Conservation (phyloP, 2,888 invertebrate species). For the Seira ritae region DNA sequence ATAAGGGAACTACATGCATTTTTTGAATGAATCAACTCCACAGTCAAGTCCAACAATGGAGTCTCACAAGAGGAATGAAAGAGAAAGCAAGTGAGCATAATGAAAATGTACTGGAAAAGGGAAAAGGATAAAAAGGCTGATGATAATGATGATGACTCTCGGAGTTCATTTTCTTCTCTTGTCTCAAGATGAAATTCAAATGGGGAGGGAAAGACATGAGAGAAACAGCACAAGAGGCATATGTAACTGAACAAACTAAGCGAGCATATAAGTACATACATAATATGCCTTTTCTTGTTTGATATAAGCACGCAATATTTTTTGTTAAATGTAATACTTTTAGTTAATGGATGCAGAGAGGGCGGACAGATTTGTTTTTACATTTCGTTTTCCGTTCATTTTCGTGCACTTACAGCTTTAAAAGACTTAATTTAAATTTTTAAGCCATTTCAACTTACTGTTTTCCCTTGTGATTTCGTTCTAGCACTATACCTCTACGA, state of each 20-base stretch:
- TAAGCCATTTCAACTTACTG: too few relatives aligned
- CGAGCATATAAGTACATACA: too few relatives aligned
- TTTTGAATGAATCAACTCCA: conserved; percentile 5
- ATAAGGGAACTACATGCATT: not conserved
- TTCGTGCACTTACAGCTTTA: too few relatives aligned
- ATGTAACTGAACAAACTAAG: too few relatives aligned
- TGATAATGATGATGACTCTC: conserved; percentile 4
- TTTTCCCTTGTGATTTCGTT: too few relatives aligned
- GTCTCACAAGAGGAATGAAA: conserved; percentile 25
- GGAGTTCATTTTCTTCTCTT: conserved; percentile 4
- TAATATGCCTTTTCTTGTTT: not conserved
- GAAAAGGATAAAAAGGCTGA: conserved; percentile 4
- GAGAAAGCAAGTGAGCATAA: conserved; percentile 42
- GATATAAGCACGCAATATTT: not conserved
- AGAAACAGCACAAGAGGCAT: too few relatives aligned
- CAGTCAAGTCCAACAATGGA: not conserved
- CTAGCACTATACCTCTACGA: too few relatives aligned
- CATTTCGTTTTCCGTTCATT: too few relatives aligned
- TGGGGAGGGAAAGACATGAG: not conserved
- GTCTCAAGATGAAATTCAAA: conserved; percentile 14
- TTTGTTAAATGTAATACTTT: not conserved
- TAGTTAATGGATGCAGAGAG: not conserved
- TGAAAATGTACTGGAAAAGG: conserved; percentile 50
- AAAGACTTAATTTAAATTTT: too few relatives aligned
- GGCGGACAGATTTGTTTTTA: too few relatives aligned